phyloP scores from a whole-genome alignment of 2,888 invertebrate genomes.

The Deilephila porcellus region DNA sequence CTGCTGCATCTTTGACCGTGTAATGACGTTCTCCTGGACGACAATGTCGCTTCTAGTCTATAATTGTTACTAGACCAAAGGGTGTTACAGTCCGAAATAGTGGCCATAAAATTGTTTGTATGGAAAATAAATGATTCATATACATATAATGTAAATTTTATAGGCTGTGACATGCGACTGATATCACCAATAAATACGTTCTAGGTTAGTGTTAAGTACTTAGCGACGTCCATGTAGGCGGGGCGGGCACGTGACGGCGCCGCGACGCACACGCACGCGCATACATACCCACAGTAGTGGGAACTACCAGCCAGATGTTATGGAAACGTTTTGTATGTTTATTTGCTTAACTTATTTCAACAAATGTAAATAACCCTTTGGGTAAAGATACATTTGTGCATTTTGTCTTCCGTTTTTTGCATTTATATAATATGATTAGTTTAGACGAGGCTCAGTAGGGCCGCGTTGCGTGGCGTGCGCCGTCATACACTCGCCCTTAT shows the following conservation, averaged over 20 bases:
- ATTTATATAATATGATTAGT: background rate
- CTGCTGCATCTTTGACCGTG: slow-evolving; percentile 14
- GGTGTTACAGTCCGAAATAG: slow-evolving; percentile 44
- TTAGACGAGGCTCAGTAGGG: too few species aligned
- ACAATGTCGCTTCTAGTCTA: slow-evolving; percentile 31
- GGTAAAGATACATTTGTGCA: background rate
- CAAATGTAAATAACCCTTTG: background rate
- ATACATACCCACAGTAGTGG: background rate
- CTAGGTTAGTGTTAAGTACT: slow-evolving; percentile 46
- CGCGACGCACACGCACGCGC: background rate
- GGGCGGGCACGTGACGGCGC: slow-evolving; percentile 18
- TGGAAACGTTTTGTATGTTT: too few species aligned
- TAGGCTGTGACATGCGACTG: slow-evolving; percentile 64
- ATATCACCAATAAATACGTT: slow-evolving; percentile 53
- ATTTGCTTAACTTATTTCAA: too few species aligned
- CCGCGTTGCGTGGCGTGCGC: slow-evolving; percentile 9
- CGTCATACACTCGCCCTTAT: slow-evolving; percentile 15
- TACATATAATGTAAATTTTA: slow-evolving; percentile 44
- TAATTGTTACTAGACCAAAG: slow-evolving; percentile 28
- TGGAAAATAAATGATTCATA: slow-evolving; percentile 31
- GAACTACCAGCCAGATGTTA: background rate
- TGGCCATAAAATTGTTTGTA: slow-evolving; percentile 31
- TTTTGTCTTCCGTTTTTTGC: background rate
- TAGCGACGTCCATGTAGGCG: slow-evolving; percentile 32
- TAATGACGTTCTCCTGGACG: slow-evolving; percentile 19